A percentile compares a stretch with the other conserved stretches of the same genome.
These are phyloP conservation scores for Eupithecia abbreviata DNA, from an alignment of 2,888 invertebrate species.

Conservation along the genomic window DNA sequence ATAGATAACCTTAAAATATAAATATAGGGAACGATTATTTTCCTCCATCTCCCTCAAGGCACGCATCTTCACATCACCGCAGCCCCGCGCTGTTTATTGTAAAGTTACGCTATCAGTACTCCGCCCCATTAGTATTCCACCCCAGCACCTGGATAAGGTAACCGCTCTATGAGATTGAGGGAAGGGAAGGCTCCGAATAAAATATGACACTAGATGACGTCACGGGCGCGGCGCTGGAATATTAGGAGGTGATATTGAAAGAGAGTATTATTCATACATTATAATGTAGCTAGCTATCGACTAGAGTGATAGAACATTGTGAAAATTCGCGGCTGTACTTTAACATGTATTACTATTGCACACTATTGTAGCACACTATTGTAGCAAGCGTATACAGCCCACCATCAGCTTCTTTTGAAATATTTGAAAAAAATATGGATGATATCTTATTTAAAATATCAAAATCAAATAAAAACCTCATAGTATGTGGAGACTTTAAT, in stretches of 20 bases:
- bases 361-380: too few species aligned
- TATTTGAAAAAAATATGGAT: too few species aligned
- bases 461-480: too few species aligned
- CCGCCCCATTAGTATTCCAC: constrained; percentile 19
- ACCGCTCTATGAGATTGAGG: constrained; percentile 27
- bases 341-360: too few species aligned
- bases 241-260: constrained; percentile 17
- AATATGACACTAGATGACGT: constrained; percentile 22
- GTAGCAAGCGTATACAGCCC: too few species aligned
- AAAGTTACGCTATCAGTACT: not conserved
- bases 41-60: not conserved
- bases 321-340: not conserved
- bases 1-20: too few species aligned
- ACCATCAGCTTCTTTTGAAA: too few species aligned
- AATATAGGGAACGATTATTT: not conserved
- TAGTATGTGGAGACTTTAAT: too few species aligned
- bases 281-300: not conserved
- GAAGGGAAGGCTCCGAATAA: constrained; percentile 21
- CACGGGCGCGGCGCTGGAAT: constrained; percentile 10
- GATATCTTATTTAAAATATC: too few species aligned
- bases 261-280: not conserved
- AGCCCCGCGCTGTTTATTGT: not conserved
- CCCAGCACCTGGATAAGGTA: constrained; percentile 9
- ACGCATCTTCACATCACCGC: not conserved
- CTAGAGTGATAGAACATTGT: not conserved